Evolutionary conservation across 2,797 vertebrate species (phyloP), one percentile per base, ranked within the genome.

Genomic region (Lutjanus argentimaculatus): DNA sequence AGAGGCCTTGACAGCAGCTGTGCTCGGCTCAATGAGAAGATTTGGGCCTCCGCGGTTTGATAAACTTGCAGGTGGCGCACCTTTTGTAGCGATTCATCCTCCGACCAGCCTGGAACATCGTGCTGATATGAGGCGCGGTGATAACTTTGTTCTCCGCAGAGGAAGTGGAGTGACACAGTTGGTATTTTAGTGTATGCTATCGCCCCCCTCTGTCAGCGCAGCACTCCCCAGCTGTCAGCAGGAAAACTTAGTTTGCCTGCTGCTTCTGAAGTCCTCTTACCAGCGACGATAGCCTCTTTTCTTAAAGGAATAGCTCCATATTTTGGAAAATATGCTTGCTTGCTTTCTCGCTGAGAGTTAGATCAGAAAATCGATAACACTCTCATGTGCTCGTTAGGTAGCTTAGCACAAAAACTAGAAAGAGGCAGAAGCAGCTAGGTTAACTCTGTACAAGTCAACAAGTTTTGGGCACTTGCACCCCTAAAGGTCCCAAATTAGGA

Each of bases 1-100:
- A 84, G 86, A 88, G 69, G 82, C 89, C 82, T 80, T 56, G 89
- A 89, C 75, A 74, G 87, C 90, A 88, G 89, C 88, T 90, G 90
- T 6, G 72, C 69, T 70, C 61, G 12, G 55, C 6, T 75, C 77
- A 74, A 52, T 75, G 63, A 77, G 79, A 75, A 89, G 80, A 88
- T 79, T 72, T 46, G 81, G 85, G 78, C 80, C 83, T 79, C 79
- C 22, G 21, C 7, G 79, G 80, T 80, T 88, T 82, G 90, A 93
- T 92, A 84, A 85, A 78, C 66, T 65, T 45, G 82, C 94, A 94
- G 91, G 93, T 93, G 94, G 86, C 62, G 13, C 83, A 86, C 80
- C 77, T 88, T 86, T 57, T 72, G 71, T 62, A 57, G 70, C 1
- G 75, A 70, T 77, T 80, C 83, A 79, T 64, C 72, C 64, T 67